phyloP scores from a whole-genome alignment of 2,797 vertebrate genomes.

The Sebastes cheni region DNA sequence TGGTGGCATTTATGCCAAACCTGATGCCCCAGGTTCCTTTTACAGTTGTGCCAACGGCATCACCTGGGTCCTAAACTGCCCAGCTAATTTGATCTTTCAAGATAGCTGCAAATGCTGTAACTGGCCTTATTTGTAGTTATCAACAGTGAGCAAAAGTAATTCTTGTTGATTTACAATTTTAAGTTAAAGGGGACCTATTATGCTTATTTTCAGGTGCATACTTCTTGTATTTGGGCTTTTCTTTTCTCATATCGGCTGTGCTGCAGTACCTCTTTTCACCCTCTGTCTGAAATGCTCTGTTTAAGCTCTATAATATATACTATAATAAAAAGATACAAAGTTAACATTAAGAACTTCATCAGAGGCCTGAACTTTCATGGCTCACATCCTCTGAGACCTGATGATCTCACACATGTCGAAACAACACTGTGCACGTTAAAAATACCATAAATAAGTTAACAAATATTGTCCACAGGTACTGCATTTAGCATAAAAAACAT shows the following conservation, averaged over 20 bases:
- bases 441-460: neutral
- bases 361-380: neutral
- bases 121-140: constrained; percentile 11
- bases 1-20: constrained; percentile 60
- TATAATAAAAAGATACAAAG: neutral
- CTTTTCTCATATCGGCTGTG: too few relatives aligned
- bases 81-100: constrained; percentile 52
- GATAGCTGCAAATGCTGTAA: constrained; percentile 71
- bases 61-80: constrained; percentile 54
- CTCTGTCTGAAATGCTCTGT: too few relatives aligned
- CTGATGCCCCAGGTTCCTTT: constrained; percentile 42
- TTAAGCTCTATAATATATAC: neutral
- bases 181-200: too few relatives aligned
- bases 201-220: too few relatives aligned
- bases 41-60: constrained; percentile 63
- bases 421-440: neutral
- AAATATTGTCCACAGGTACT: too few relatives aligned
- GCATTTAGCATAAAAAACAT: too few relatives aligned
- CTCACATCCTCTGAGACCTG: neutral
- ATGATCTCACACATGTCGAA: neutral
- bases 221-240: neutral
- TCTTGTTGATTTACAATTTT: neutral
- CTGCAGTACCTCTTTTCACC: neutral
- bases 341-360: neutral
- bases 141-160: neutral